Evolutionary conservation across 2,888 invertebrate genomes (phyloP), one percentile per base, ranked within the genome.

Genomic region (Dugesia japonica): DNA sequence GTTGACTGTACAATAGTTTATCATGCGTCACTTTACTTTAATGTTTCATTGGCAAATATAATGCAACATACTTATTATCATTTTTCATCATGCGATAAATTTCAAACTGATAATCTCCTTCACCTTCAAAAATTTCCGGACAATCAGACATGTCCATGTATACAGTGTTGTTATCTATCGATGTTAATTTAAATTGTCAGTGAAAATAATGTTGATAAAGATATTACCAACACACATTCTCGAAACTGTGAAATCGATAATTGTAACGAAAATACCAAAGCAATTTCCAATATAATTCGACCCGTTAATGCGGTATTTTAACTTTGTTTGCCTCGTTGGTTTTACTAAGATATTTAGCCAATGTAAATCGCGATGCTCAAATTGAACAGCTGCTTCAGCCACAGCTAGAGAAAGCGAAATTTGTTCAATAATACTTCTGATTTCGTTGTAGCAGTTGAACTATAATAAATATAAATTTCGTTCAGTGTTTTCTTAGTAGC

Each of bases 281-380:
- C 86, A 85, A 0, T 82, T 81, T 1, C 88, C 79, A 0, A 73
- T 88, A 81, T 88, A 83, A 7, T 83, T 81, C 26, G 84, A 82
- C 0, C 87, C 87, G 27, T 87, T 82, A 1, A 90, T 79, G 23
- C 82, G 85, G 81, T 87, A 90, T 0, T 77, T 42, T 0, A 82
- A 78, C 9, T 77, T 79, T 13, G 79, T 78, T 17, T 28, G n/a
- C 1, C 86, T 15, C 0, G 89, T 89, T 74, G 86, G 86, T 26
- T 89, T 87, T 33, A 95, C 88, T 73, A 97, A 86, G 77, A 95
- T 88, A 85, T 97, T 97, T 15, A 94, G 94, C 90, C 92, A 91
- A 85, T 97, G 97, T 78, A 97, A 87, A 84, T 97, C 97, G 56
- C 97, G 88, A 82, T 97, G 97, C 83, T 97, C 97, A 84, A 97